These are phyloP conservation scores for Lacerta viridis DNA, from an alignment of 2,797 vertebrate species.

Conservation along the genomic window DNA sequence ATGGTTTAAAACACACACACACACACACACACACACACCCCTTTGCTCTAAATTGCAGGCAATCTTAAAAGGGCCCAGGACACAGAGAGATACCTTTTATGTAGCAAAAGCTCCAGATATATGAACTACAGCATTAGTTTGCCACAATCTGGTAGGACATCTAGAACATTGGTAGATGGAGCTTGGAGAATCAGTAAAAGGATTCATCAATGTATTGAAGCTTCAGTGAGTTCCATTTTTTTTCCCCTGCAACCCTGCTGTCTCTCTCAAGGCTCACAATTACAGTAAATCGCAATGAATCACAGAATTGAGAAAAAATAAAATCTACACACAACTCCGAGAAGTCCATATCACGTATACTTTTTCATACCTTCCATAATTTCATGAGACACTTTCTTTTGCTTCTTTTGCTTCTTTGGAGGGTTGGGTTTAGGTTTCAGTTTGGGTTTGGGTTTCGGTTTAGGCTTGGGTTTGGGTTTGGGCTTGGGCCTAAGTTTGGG, in stretches of 20 bases:
- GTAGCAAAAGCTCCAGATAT: neutral
- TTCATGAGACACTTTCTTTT: slow-evolving; percentile 79
- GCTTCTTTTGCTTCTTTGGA: slow-evolving; percentile 61
- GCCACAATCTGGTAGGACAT: neutral
- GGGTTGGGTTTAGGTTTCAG: slow-evolving; percentile 64
- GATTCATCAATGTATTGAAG: neutral
- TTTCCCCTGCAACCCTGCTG: neutral
- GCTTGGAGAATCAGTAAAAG: neutral
- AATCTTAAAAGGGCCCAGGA: neutral
- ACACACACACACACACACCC: too few relatives aligned
- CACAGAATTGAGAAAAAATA: neutral
- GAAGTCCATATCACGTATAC: neutral
- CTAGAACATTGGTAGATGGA: neutral
- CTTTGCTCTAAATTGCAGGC: too few relatives aligned
- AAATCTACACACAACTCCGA: neutral
- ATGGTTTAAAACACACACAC: too few relatives aligned
- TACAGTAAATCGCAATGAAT: neutral
- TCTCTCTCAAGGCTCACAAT: neutral
- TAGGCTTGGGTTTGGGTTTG: neutral
- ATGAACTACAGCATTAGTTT: neutral
- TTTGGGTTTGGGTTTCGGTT: slow-evolving; percentile 18
- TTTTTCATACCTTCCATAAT: slow-evolving; percentile 80
- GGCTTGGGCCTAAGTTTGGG: slow-evolving; percentile 32
- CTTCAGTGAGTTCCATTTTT: neutral
- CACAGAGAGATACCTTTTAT: neutral